Evolutionary conservation across 2,888 invertebrate genomes (phyloP), one percentile per base, ranked within the genome.

Genomic region (Heliconius ismenius): DNA sequence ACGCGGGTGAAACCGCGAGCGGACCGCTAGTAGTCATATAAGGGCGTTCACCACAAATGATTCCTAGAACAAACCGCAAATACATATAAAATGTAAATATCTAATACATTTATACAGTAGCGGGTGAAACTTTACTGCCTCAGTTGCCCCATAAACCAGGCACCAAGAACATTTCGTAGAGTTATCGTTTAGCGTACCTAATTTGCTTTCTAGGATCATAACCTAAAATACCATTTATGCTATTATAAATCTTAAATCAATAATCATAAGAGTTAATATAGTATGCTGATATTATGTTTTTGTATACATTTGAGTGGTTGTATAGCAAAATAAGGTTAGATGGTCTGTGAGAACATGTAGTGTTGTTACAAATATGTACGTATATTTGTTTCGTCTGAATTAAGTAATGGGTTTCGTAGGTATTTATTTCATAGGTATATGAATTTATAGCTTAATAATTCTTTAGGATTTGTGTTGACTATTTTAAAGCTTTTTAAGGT

Each of bases 131-230:
- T 70, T 70, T 36, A 58, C 4, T 58, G 49, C 62, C 62, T 26
- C 43, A 36, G 65, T 74, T 49, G 32, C 32, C 43, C 54, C 75
- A 69, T 75, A 70, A 70, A 70, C 49, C 36, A 70, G 58, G 70
- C 58, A 15, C 58, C 60, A 21, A 11, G 39, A 67, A 39, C 58
- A 58, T 69, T 69, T 63, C 63, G 18, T 63, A 54, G 60, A 63
- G 49, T 75, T 75, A 75, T 75, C 62, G 69, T 75, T 69, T 75
- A 75, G 62, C 49, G 63, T 60, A 63, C 28, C 69, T 70, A 63
- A 69, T 69, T 70, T 75, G 75, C 32, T 62, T 68, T 75, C 49
- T 26, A 43, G 39, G 21, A 67, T n/a, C 36, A 54, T 36, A 58
- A 54, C 1, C 10, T 62, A 7, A 69, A 69, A 69, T 70, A 69